A percentile compares a stretch with the other conserved stretches of the same genome.
These are phyloP conservation scores for Oceanites oceanicus DNA, from an alignment of 2,113 vertebrate species.

Conservation along the genomic window DNA sequence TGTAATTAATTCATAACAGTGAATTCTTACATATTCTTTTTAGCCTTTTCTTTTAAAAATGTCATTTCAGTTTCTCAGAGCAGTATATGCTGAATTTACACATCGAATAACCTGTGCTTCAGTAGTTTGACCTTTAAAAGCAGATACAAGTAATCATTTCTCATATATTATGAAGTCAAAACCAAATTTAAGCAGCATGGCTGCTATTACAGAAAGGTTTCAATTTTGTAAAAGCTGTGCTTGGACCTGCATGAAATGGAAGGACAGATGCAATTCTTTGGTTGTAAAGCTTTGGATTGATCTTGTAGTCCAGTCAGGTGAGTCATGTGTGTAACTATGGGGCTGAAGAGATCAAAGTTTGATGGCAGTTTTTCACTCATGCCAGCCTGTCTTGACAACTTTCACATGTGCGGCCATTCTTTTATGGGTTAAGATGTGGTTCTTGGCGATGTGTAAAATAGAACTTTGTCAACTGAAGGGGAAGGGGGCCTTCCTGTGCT, in stretches of 20 bases:
- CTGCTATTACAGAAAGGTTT: not conserved
- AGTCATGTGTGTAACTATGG: not conserved
- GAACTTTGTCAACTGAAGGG: not conserved
- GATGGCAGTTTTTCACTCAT: not conserved
- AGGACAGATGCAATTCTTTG: not conserved
- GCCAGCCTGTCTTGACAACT: not conserved
- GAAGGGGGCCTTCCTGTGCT: not conserved
- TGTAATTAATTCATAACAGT: not conserved
- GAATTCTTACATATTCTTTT: not conserved
- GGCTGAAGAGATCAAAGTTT: not conserved
- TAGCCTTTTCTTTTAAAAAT: not conserved
- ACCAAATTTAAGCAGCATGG: not conserved
- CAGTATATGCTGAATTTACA: not conserved
- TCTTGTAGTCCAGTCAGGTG: not conserved
- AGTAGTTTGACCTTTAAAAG: not conserved
- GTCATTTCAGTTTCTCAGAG: not conserved
- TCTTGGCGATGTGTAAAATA: not conserved
- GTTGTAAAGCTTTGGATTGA: not conserved
- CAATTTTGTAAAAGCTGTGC: not conserved
- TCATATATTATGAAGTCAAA: not conserved
- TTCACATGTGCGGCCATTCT: not conserved
- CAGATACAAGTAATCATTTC: not conserved
- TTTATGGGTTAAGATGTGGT: not conserved
- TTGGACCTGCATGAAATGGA: not conserved
- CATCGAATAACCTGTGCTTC: not conserved